Evolutionary conservation across 2,797 vertebrate species (phyloP).

Genomic region (Anguilla megastoma): DNA sequence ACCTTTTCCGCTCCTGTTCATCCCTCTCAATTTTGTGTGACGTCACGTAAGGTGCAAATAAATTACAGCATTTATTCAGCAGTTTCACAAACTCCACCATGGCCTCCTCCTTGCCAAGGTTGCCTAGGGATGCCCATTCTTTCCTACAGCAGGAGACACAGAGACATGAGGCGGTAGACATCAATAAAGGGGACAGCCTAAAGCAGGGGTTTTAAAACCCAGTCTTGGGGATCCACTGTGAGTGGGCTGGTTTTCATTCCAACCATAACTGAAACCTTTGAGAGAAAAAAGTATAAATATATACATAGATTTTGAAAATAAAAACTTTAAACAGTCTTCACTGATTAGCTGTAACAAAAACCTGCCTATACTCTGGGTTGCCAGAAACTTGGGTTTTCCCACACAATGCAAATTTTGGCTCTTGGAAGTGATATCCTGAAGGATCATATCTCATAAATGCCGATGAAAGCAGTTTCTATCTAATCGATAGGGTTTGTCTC

Average conservation of each 20-base stretch:
- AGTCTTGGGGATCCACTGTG: background rate
- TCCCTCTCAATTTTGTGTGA: conserved; percentile 97
- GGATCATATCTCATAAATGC: too few relatives aligned
- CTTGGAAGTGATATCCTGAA: too few relatives aligned
- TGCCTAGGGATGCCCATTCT: conserved; percentile 94
- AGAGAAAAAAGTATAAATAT: background rate
- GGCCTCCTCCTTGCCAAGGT: conserved; percentile 89
- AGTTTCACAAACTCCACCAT: conserved; percentile 96
- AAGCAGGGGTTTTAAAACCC: background rate
- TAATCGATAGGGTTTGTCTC: too few relatives aligned
- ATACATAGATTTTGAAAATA: too few relatives aligned
- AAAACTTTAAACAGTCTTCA: too few relatives aligned
- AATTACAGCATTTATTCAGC: conserved; percentile 90
- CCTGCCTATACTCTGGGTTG: too few relatives aligned
- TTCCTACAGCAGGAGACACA: conserved; percentile 69
- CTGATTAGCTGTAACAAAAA: too few relatives aligned
- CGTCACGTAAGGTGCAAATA: conserved; percentile 89
- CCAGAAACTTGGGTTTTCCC: too few relatives aligned
- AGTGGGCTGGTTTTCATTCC: background rate
- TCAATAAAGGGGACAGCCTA: background rate
- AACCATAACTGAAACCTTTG: background rate
- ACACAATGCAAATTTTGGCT: too few relatives aligned
- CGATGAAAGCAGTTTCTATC: too few relatives aligned
- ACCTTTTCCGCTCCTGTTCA: conserved; percentile 96
- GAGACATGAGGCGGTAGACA: background rate